phyloP scores from a whole-genome alignment of 2,113 vertebrate species.

The Macrotis lagotis region DNA sequence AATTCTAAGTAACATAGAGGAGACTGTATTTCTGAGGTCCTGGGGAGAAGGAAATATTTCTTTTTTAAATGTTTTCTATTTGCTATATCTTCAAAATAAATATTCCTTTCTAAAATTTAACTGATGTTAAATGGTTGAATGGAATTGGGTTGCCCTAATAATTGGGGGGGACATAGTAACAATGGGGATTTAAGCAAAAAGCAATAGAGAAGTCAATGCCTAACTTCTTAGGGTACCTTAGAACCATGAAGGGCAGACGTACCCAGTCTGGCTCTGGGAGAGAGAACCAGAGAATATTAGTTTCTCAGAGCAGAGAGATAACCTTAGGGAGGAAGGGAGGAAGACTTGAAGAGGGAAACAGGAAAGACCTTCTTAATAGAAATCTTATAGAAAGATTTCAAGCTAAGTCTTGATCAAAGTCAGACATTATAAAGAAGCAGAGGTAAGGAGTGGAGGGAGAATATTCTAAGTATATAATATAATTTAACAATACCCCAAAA shows the following conservation, averaged over 20 bases:
- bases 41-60: not conserved
- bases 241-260: not conserved
- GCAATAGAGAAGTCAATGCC: not conserved
- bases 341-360: not conserved
- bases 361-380: too few species aligned
- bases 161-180: not conserved
- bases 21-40: not conserved
- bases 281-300: not conserved
- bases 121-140: not conserved
- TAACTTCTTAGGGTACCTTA: not conserved
- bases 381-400: not conserved
- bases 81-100: not conserved
- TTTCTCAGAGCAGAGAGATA: not conserved
- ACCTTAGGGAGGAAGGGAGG: not conserved
- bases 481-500: not conserved
- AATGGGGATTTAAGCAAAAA: not conserved
- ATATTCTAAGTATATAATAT: not conserved
- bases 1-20: not conserved
- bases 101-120: not conserved
- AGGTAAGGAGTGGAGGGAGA: not conserved
- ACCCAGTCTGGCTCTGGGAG: not conserved
- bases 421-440: not conserved
- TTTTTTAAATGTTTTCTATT: too few species aligned
- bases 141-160: not conserved
- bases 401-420: not conserved